Evolutionary conservation across 2,888 invertebrate genomes (phyloP).

Genomic region (Muscina levida): DNA sequence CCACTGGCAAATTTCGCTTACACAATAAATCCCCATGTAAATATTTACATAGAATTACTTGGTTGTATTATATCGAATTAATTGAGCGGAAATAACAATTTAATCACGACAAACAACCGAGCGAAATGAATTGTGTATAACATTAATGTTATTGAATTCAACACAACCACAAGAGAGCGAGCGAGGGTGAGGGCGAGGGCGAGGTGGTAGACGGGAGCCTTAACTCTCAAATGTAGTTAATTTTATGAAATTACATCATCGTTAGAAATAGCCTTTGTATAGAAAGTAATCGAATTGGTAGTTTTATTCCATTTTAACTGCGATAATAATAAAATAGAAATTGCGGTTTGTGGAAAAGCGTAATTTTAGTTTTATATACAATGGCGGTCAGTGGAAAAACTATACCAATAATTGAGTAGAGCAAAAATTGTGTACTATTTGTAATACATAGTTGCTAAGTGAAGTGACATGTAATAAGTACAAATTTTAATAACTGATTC

Average conservation of each 20-base stretch:
- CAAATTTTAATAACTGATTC: no score
- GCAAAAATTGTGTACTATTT: no score
- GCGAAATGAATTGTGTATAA: slow-evolving; percentile 3
- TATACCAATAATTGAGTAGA: no score
- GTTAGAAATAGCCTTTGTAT: neutral
- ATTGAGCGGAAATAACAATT: slow-evolving; percentile 65
- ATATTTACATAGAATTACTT: slow-evolving; percentile 1
- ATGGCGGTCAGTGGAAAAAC: no score
- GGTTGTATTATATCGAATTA: slow-evolving; percentile 34
- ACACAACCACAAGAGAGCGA: neutral
- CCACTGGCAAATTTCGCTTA: slow-evolving; percentile 7
- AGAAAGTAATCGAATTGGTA: neutral
- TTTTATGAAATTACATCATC: no score
- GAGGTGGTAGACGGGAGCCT: no score
- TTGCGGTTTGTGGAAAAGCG: neutral
- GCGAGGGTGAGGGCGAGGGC: neutral
- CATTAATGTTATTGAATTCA: slow-evolving; percentile 23
- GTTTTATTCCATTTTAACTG: no score
- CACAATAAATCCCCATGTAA: neutral
- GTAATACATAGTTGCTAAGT: no score
- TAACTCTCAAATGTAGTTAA: neutral
- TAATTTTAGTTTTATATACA: no score
- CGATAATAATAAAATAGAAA: neutral
- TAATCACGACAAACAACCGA: slow-evolving; percentile 44
- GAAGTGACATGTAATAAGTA: no score